Conservation (phyloP, 2,797 vertebrate species). For the Prionace glauca region DNA sequence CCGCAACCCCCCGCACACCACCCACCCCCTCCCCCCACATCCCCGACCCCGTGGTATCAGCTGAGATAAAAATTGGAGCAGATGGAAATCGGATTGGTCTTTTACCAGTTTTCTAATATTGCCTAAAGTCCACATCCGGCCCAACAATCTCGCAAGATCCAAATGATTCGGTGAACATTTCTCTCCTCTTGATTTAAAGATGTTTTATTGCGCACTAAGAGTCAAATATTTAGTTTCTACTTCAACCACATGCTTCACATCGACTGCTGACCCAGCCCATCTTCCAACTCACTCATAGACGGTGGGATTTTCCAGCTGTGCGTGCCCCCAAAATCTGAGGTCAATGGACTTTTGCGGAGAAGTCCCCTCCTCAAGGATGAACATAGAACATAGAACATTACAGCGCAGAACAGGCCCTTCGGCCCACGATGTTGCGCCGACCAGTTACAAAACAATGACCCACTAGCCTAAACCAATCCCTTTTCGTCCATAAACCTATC, state of each 20-base stretch:
- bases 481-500: too few species aligned
- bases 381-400: too few species aligned
- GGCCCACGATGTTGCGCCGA: too few species aligned
- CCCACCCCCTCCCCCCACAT: too few species aligned
- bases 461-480: too few species aligned
- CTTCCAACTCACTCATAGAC: not conserved
- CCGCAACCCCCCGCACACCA: too few species aligned
- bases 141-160: not conserved
- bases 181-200: not conserved
- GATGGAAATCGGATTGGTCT: not conserved
- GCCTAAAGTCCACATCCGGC: not conserved
- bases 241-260: not conserved
- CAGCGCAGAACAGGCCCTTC: too few species aligned
- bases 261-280: not conserved
- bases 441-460: too few species aligned
- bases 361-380: too few species aligned
- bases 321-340: too few species aligned
- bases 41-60: not conserved
- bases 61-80: not conserved
- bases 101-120: not conserved
- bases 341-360: too few species aligned
- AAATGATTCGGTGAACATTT: not conserved
- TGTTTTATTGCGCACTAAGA: not conserved
- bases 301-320: too few species aligned
- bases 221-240: not conserved